Conservation (phyloP, 2,888 invertebrate species). For the Meta bourneti region DNA sequence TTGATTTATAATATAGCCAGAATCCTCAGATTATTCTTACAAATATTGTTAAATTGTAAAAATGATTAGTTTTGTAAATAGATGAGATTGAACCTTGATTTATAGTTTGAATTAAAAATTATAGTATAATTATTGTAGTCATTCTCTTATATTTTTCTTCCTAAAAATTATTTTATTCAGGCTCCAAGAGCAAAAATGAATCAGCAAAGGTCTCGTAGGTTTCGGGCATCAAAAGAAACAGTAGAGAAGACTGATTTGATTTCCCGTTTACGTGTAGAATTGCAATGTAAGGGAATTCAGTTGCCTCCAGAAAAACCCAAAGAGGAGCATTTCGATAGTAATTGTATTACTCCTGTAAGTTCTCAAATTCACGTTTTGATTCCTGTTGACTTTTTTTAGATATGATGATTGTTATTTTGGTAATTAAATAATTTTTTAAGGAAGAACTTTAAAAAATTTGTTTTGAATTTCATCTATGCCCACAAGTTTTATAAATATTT, state of each 20-base stretch:
- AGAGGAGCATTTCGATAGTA: conserved; percentile 97
- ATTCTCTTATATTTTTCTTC: too few species aligned
- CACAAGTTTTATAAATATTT: not conserved
- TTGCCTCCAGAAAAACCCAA: conserved; percentile 93
- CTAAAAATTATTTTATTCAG: conserved; percentile 80
- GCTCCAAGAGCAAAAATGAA: conserved; percentile 99
- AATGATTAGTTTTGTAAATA: too few species aligned
- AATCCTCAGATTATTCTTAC: too few species aligned
- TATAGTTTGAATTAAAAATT: too few species aligned
- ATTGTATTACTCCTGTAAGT: conserved; percentile 96
- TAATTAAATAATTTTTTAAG: not conserved
- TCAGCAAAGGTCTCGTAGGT: conserved; percentile 97
- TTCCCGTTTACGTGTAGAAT: conserved; percentile 88
- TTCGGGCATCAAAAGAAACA: conserved; percentile 97
- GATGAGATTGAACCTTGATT: too few species aligned
- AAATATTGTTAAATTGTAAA: too few species aligned
- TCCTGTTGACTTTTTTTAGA: not conserved
- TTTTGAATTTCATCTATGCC: too few species aligned
- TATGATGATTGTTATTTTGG: not conserved
- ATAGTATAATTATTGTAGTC: too few species aligned
- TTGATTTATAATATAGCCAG: too few species aligned
- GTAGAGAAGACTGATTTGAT: conserved; percentile 93
- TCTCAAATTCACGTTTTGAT: too few species aligned
- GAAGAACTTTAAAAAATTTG: not conserved
- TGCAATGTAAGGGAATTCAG: conserved; percentile 81